Conservation (phyloP, 2,888 invertebrate species). For the Drosophila macrospina region DNA sequence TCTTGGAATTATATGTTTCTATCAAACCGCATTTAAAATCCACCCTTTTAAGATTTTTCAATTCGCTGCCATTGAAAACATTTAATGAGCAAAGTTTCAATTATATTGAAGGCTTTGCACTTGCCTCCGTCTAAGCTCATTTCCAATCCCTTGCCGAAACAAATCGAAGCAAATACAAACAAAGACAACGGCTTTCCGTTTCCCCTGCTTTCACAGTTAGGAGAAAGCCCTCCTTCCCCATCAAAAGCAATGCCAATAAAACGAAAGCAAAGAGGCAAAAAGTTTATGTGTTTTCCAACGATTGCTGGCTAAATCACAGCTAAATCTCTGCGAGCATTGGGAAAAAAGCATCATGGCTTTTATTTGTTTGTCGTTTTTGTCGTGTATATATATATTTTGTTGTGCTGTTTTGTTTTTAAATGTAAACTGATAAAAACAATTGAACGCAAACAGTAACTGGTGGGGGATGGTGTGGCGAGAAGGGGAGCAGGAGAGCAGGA, state of each 20-base stretch:
- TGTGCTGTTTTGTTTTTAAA: conserved; percentile 65
- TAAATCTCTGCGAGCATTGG: conserved; percentile 68
- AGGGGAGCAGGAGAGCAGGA: no score
- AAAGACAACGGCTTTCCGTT: conserved; percentile 12
- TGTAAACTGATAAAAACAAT: conserved; percentile 83
- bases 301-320: conserved; percentile 79
- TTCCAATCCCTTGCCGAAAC: conserved; percentile 56
- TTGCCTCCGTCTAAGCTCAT: conserved; percentile 38
- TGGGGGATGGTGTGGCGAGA: conserved; percentile 3
- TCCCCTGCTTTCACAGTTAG: background rate
- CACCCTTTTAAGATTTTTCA: conserved; percentile 21
- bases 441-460: conserved; percentile 73
- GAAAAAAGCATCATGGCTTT: conserved; percentile 60
- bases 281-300: conserved; percentile 77
- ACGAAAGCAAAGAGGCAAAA: conserved; percentile 59
- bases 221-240: conserved; percentile 7
- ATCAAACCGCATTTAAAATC: conserved; percentile 12
- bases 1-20: background rate
- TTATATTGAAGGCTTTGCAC: conserved; percentile 69
- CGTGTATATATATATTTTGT: conserved; percentile 9
- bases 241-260: conserved; percentile 64
- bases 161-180: conserved; percentile 68
- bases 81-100: conserved; percentile 78
- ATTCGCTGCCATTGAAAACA: conserved; percentile 22
- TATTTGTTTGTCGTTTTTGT: conserved; percentile 68